A percentile compares a stretch with the other conserved stretches of the same genome.
Evolutionary conservation across 2,888 invertebrate species (phyloP).

Genomic region (Aradus depressus): DNA sequence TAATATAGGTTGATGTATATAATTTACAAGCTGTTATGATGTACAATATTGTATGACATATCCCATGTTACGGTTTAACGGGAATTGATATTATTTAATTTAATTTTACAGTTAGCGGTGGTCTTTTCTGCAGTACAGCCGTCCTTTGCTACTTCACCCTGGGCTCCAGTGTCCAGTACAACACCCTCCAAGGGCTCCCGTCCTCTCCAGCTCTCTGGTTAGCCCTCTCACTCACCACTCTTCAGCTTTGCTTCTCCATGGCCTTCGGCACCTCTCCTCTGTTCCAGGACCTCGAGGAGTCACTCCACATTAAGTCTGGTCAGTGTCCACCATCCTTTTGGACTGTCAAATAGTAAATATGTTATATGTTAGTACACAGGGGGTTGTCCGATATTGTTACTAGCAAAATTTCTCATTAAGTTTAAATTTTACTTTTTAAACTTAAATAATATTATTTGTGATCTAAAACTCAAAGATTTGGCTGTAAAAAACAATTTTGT

Average conservation of each 20-base stretch:
- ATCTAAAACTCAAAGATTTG: too few species aligned
- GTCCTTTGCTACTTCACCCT: constrained; percentile 52
- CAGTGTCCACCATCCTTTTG: too few species aligned
- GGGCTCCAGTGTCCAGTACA: constrained; percentile 49
- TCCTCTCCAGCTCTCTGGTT: constrained; percentile 50
- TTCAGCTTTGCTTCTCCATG: constrained; percentile 66
- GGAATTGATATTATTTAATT: constrained; percentile 3
- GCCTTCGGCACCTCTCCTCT: constrained; percentile 68
- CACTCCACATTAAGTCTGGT: constrained; percentile 62
- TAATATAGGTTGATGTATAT: neutral
- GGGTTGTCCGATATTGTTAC: too few species aligned
- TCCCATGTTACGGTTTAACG: too few species aligned
- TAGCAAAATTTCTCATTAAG: too few species aligned
- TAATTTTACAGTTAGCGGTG: constrained; percentile 43
- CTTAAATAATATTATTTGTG: too few species aligned
- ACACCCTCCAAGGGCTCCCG: constrained; percentile 56
- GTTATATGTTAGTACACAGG: too few species aligned
- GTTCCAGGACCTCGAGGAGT: constrained; percentile 71
- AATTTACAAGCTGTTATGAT: neutral
- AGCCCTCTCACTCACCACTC: constrained; percentile 59
- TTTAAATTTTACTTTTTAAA: too few species aligned
- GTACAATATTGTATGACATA: neutral
- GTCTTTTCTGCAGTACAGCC: constrained; percentile 53
- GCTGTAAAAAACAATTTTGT: too few species aligned
- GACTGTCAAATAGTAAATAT: too few species aligned